phyloP scores from a whole-genome alignment of 1,140 invertebrate species.

The Antheraea mylitta region DNA sequence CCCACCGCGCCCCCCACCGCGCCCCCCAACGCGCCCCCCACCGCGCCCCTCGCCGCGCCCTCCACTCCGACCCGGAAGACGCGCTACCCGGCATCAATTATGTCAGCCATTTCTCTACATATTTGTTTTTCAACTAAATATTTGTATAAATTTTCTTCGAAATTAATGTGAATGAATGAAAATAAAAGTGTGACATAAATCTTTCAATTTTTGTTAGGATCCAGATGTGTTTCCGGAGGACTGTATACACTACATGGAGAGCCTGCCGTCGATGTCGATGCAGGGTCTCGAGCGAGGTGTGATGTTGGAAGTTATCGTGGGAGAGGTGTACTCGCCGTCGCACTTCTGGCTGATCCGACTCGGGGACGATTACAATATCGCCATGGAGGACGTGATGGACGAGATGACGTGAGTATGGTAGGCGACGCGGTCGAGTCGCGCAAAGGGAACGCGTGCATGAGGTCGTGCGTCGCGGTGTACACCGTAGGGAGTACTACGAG shows the following conservation, averaged over 20 bases:
- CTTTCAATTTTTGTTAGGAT: constrained; percentile 35
- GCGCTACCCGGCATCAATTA: constrained; percentile 51
- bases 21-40: constrained; percentile 13
- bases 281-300: constrained; percentile 29
- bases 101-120: constrained; percentile 27
- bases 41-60: constrained; percentile 12
- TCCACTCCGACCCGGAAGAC: constrained; percentile 42
- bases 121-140: too few species aligned
- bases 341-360: constrained; percentile 64
- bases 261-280: constrained; percentile 35
- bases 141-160: too few species aligned
- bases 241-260: constrained; percentile 57
- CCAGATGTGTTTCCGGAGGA: constrained; percentile 61
- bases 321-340: constrained; percentile 66
- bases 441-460: too few species aligned
- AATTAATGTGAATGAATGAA: too few species aligned
- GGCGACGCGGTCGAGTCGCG: too few species aligned
- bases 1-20: constrained; percentile 8
- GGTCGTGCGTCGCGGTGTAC: too few species aligned
- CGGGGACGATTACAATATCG: constrained; percentile 43
- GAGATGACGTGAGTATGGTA: constrained; percentile 67
- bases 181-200: too few species aligned
- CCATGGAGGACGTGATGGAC: constrained; percentile 62
- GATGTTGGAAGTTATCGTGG: constrained; percentile 52
- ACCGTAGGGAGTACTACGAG: constrained; percentile 47